Percentiles rank a stretch among this genome's conserved stretches.
These are phyloP conservation scores for Gobio occitaniae DNA, from an alignment of 2,797 vertebrate genomes.

Conservation along the genomic window DNA sequence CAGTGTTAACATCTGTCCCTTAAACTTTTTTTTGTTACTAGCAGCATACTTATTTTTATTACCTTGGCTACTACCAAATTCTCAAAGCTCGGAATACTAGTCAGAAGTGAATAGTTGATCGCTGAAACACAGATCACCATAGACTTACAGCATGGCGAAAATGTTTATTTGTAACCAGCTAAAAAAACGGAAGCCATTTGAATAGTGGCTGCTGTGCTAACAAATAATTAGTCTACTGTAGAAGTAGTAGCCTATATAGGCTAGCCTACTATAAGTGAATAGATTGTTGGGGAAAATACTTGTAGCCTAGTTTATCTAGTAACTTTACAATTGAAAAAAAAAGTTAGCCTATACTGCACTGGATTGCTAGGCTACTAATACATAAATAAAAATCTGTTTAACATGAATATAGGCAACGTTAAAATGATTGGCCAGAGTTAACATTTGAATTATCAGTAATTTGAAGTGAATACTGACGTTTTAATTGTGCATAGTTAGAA, in stretches of 20 bases:
- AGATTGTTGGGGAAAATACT: not conserved
- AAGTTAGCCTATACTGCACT: not conserved
- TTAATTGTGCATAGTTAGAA: not conserved
- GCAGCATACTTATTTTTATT: not conserved
- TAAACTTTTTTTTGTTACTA: not conserved
- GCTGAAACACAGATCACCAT: not conserved
- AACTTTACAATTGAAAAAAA: not conserved
- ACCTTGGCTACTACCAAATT: not conserved
- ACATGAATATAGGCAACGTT: not conserved
- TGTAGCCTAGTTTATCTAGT: not conserved
- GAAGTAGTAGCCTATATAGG: too few species aligned
- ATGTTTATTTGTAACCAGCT: not conserved
- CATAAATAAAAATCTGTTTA: not conserved
- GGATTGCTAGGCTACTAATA: not conserved
- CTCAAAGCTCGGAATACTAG: not conserved
- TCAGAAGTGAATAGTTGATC: not conserved
- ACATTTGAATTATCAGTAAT: not conserved
- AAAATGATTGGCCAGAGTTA: not conserved
- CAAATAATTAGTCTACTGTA: not conserved
- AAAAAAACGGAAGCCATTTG: not conserved
- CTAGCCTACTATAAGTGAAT: not conserved
- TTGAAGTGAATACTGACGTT: not conserved
- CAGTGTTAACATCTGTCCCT: not conserved
- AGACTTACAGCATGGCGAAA: not conserved
- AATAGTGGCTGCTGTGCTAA: not conserved